phyloP scores from a whole-genome alignment of 2,888 invertebrate species.

The Euplagia quadripunctaria region DNA sequence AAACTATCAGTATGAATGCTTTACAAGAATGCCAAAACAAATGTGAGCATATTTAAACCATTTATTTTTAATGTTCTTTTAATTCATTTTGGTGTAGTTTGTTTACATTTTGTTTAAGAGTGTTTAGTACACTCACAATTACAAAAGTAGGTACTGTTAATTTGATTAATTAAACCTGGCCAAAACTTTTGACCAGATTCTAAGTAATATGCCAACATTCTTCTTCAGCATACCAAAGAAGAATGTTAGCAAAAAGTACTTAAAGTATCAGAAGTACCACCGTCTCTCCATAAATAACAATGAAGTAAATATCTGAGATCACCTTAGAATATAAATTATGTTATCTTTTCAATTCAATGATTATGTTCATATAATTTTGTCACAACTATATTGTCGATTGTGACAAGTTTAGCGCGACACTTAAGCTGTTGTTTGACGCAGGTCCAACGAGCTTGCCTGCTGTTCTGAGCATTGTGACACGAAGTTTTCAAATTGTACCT shows the following conservation, averaged over 20 bases:
- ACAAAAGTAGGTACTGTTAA: background rate
- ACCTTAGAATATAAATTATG: background rate
- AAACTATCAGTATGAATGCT: no score
- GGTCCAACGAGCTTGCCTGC: constrained; percentile 3
- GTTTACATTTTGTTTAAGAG: no score
- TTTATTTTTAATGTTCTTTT: background rate
- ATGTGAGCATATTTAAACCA: no score
- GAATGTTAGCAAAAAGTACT: background rate
- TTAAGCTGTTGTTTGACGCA: constrained; percentile 15
- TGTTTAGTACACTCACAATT: no score
- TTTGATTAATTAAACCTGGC: background rate
- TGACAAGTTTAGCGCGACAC: constrained; percentile 30
- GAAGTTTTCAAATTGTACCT: constrained; percentile 32
- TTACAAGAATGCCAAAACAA: no score
- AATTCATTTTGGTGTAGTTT: background rate
- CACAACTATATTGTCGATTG: constrained; percentile 23
- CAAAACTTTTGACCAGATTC: no score
- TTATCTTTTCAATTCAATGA: constrained; percentile 22
- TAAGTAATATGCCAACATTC: background rate
- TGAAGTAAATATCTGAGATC: background rate
- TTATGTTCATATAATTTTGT: constrained; percentile 25
- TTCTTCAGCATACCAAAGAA: background rate
- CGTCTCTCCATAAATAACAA: background rate
- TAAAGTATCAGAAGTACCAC: background rate
- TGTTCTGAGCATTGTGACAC: background rate